phyloP scores from a whole-genome alignment of 2,113 vertebrate genomes.

The Dicaeum eximium region DNA sequence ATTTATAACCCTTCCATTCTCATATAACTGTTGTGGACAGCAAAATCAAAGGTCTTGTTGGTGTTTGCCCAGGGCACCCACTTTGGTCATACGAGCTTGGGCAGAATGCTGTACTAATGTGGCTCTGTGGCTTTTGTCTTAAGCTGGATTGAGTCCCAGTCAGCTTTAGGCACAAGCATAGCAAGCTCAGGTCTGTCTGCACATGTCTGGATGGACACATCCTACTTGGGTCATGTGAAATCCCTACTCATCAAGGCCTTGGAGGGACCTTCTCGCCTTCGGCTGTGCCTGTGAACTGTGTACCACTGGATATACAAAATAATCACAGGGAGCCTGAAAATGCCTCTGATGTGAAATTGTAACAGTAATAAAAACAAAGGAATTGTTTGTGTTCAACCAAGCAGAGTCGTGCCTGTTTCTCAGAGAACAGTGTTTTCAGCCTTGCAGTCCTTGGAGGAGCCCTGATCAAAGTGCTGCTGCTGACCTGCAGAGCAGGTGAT shows the following conservation, averaged over 20 bases:
- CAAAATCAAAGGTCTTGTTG: neutral
- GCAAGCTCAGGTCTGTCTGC: constrained; percentile 1
- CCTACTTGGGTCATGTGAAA: neutral
- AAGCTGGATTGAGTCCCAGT: neutral
- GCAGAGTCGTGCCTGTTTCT: neutral
- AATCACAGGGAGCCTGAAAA: neutral
- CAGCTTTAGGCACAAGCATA: neutral
- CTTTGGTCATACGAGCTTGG: neutral
- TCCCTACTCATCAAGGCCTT: neutral
- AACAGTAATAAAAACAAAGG: neutral
- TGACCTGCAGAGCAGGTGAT: neutral
- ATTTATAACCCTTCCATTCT: neutral
- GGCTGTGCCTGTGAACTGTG: neutral
- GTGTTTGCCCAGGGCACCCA: neutral
- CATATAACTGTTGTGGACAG: neutral
- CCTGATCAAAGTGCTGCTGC: neutral
- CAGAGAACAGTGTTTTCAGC: neutral
- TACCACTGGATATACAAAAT: neutral
- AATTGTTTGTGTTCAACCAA: constrained; percentile 3
- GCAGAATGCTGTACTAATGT: neutral
- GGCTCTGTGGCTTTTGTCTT: constrained; percentile 24
- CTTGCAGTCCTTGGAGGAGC: neutral
- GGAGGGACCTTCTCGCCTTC: neutral
- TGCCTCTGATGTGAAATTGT: neutral
- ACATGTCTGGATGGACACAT: neutral